Evolutionary conservation across 2,113 vertebrate species (phyloP).

Genomic region (Calyptommatus sinebrachiatus): DNA sequence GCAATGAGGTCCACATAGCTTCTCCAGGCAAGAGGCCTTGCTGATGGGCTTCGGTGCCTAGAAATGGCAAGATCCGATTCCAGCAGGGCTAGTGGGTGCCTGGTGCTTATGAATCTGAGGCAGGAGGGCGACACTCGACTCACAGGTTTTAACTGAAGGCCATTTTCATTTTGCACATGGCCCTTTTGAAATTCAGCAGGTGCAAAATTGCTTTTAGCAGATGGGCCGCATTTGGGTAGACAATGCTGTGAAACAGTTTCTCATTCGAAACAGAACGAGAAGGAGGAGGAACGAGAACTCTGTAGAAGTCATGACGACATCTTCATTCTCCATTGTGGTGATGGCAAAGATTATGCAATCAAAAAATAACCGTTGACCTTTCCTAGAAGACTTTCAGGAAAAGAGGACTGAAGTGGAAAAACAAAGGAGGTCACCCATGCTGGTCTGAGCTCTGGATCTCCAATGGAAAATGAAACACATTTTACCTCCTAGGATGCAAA

Average conservation of each 20-base stretch:
- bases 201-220: conserved; percentile 8
- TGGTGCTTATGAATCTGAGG: not conserved
- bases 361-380: not conserved
- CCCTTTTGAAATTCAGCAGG: not conserved
- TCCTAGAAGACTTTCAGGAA: not conserved
- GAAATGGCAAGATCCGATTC: too few species aligned
- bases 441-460: too few species aligned
- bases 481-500: too few species aligned
- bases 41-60: too few species aligned
- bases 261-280: not conserved
- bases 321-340: not conserved
- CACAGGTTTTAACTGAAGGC: not conserved
- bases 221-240: not conserved
- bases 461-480: too few species aligned
- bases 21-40: too few species aligned
- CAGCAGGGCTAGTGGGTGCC: too few species aligned
- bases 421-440: too few species aligned
- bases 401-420: not conserved
- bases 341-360: not conserved
- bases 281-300: conserved; percentile 3
- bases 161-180: not conserved
- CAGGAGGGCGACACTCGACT: not conserved
- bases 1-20: too few species aligned
- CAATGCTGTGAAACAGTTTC: not conserved
- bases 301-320: not conserved